These are phyloP conservation scores for Drosophila bocki DNA, from an alignment of 1,140 invertebrate genomes.

Conservation along the genomic window DNA sequence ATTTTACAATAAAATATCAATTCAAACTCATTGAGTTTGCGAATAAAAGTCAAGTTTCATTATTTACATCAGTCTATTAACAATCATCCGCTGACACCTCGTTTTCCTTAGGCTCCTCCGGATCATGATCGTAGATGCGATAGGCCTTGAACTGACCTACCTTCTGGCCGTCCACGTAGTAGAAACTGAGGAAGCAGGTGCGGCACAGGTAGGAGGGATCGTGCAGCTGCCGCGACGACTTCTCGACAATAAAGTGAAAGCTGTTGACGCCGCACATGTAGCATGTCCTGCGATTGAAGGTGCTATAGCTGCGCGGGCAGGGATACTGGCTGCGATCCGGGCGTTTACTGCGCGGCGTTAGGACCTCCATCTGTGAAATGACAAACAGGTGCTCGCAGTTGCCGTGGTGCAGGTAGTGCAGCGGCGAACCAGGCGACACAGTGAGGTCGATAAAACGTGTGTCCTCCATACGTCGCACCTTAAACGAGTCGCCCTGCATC, in stretches of 20 bases:
- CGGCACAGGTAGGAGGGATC: conserved; percentile 89
- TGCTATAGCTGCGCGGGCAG: conserved; percentile 85
- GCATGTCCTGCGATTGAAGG: conserved; percentile 85
- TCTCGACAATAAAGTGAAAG: conserved; percentile 87
- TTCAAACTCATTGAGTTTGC: conserved; percentile 11
- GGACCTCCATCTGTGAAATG: conserved; percentile 89
- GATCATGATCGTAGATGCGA: conserved; percentile 72
- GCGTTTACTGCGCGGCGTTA: conserved; percentile 68
- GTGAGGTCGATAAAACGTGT: conserved; percentile 88
- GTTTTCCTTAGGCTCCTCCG: neutral
- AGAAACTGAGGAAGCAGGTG: conserved; percentile 88
- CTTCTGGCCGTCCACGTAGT: conserved; percentile 88
- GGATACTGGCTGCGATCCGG: conserved; percentile 85
- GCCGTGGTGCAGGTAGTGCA: conserved; percentile 94
- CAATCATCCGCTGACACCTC: neutral
- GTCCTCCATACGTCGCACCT: conserved; percentile 87
- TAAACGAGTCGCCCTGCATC: conserved; percentile 86
- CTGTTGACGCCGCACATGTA: conserved; percentile 86
- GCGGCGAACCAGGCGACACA: conserved; percentile 90
- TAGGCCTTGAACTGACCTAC: conserved; percentile 87
- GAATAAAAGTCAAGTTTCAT: conserved; percentile 20
- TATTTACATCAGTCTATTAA: neutral
- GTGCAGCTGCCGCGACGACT: conserved; percentile 88
- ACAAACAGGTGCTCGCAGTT: conserved; percentile 94
- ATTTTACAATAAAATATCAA: conserved; percentile 64